These are phyloP conservation scores for Capitella teleta DNA, from an alignment of 1,140 invertebrate genomes.

Conservation along the genomic window DNA sequence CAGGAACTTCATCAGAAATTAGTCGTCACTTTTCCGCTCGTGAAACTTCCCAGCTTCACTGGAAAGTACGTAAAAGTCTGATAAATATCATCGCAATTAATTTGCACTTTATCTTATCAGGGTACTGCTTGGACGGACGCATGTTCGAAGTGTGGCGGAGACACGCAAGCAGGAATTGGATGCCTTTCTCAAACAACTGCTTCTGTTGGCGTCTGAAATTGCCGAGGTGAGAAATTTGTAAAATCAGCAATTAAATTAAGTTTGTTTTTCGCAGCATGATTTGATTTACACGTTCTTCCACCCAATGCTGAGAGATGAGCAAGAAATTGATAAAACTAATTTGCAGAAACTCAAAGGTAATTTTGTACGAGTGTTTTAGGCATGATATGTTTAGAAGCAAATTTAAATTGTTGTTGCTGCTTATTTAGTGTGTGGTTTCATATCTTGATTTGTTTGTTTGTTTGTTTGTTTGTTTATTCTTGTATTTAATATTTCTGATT, in stretches of 20 bases:
- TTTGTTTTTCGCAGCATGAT: constrained; percentile 60
- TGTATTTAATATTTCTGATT: no score
- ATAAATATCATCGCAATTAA: no score
- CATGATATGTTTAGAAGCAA: no score
- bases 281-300: constrained; percentile 97
- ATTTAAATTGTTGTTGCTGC: no score
- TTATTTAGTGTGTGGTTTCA: no score
- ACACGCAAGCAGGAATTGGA: constrained; percentile 75
- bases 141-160: constrained; percentile 87
- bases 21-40: constrained; percentile 79
- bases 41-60: constrained; percentile 47
- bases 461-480: no score
- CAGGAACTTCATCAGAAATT: constrained; percentile 91
- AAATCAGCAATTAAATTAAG: neutral
- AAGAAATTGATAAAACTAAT: constrained; percentile 59
- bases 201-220: constrained; percentile 81
- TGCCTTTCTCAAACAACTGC: constrained; percentile 72
- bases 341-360: constrained; percentile 54
- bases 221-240: no score
- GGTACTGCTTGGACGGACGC: constrained; percentile 64
- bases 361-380: no score
- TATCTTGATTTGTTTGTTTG: no score
- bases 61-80: constrained; percentile 37
- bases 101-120: constrained; percentile 14
- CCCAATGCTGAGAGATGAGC: constrained; percentile 69